Evolutionary conservation across 2,888 invertebrate species (phyloP).

Genomic region (Drosophila picticornis): DNA sequence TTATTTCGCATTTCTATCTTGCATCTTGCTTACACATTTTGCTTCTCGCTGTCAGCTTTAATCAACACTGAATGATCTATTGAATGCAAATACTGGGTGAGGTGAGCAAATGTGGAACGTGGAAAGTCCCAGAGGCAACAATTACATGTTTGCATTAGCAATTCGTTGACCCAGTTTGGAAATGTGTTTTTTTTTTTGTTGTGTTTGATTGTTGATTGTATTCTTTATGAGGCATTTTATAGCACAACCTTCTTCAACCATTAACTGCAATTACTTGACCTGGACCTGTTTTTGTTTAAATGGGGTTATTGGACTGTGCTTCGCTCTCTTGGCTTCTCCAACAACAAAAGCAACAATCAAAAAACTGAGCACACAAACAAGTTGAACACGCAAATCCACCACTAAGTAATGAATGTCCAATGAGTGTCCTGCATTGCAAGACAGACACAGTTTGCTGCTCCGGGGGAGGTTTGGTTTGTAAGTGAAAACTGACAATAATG

Average conservation of each 20-base stretch:
- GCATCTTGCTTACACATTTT: not conserved
- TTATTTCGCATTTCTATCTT: not conserved
- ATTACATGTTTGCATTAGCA: conserved; percentile 71
- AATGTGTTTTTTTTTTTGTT: conserved; percentile 28
- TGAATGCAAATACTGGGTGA: conserved; percentile 10
- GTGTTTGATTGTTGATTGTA: conserved; percentile 55
- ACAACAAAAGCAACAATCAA: conserved; percentile 3
- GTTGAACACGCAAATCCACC: conserved; percentile 44
- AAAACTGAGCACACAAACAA: not conserved
- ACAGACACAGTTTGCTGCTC: not conserved
- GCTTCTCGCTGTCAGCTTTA: conserved; percentile 17
- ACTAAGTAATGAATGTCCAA: conserved; percentile 45
- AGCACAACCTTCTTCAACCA: conserved; percentile 44
- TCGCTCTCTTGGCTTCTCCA: conserved; percentile 4
- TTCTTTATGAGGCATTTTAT: conserved; percentile 55
- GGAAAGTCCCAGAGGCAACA: conserved; percentile 29
- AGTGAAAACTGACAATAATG: conserved; percentile 2
- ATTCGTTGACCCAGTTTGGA: conserved; percentile 74
- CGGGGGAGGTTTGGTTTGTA: not conserved
- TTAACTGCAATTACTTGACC: conserved; percentile 63
- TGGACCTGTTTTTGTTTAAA: conserved; percentile 31
- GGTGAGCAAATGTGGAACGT: conserved; percentile 10
- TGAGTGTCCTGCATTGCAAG: conserved; percentile 9
- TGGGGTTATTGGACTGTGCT: conserved; percentile 36
- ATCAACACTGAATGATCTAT: conserved; percentile 32